Conservation (phyloP, 1,140 invertebrate genomes). For the Drosophila pectinifera region DNA sequence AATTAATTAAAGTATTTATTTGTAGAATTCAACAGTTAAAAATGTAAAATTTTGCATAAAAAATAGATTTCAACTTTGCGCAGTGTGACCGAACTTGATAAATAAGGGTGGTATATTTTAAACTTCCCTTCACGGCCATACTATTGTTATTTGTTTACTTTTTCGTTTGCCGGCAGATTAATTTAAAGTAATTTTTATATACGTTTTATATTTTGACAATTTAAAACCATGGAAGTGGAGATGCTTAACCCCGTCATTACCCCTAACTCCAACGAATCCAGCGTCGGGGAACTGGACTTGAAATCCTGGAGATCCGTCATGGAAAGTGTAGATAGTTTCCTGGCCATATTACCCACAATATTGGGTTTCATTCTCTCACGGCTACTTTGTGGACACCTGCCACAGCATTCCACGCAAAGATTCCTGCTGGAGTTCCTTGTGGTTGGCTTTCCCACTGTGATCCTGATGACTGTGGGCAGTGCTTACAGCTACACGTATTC, state of each 20-base stretch:
- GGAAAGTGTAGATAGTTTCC: conserved; percentile 36
- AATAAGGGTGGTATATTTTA: conserved; percentile 1
- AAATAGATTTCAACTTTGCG: not conserved
- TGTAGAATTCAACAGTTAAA: too few species aligned
- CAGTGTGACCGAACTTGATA: conserved; percentile 1
- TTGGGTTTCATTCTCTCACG: conserved; percentile 51
- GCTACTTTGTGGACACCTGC: conserved; percentile 37
- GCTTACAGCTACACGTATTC: conserved; percentile 22
- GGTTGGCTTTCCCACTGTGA: conserved; percentile 51
- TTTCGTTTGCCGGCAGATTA: conserved; percentile 6
- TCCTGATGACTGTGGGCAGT: conserved; percentile 40
- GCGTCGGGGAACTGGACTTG: conserved; percentile 2
- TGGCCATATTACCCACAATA: conserved; percentile 34
- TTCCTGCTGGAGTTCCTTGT: conserved; percentile 67
- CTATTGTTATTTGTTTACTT: conserved; percentile 14
- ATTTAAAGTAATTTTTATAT: not conserved
- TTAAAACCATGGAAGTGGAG: conserved; percentile 10
- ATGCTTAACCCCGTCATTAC: not conserved
- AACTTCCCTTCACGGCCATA: not conserved
- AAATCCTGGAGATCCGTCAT: conserved; percentile 27
- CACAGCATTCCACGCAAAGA: conserved; percentile 22
- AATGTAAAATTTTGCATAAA: too few species aligned
- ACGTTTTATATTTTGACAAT: not conserved
- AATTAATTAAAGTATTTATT: too few species aligned
- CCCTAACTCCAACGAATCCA: not conserved